Conservation (phyloP, 2,888 invertebrate species). For the Meandrusa payeni region DNA sequence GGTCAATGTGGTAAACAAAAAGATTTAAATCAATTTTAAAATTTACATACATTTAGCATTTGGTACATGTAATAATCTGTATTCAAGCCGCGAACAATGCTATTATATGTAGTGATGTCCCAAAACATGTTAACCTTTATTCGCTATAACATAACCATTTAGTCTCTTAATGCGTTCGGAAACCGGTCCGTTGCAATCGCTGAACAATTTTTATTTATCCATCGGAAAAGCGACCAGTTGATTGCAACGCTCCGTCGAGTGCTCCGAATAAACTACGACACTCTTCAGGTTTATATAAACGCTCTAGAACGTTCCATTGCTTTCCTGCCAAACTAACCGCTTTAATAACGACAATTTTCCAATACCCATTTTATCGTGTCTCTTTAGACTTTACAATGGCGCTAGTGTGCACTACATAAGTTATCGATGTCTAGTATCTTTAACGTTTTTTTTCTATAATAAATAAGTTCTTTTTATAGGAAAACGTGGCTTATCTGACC, state of each 20-base stretch:
- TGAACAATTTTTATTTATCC: constrained; percentile 9
- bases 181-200: constrained; percentile 16
- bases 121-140: constrained; percentile 20
- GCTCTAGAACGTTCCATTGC: constrained; percentile 60
- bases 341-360: constrained; percentile 37
- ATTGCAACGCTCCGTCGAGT: constrained; percentile 22
- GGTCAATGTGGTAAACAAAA: too few relatives aligned
- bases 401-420: constrained; percentile 3
- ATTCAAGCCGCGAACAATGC: constrained; percentile 4
- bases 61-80: background rate
- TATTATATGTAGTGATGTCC: constrained; percentile 13
- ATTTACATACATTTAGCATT: too few relatives aligned
- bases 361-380: constrained; percentile 33
- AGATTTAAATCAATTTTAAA: too few relatives aligned
- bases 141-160: constrained; percentile 8
- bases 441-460: too few relatives aligned
- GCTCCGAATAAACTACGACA: constrained; percentile 26
- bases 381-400: constrained; percentile 21
- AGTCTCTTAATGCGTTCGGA: constrained; percentile 7
- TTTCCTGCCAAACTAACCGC: constrained; percentile 48
- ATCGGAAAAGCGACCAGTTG: constrained; percentile 10
- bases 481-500: too few relatives aligned
- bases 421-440: too few relatives aligned
- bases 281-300: constrained; percentile 41
- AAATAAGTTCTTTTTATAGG: constrained; percentile 15